Base-by-base conservation (phyloP, 1,140 invertebrate species). In the Belonocnema kinseyi region DNA sequence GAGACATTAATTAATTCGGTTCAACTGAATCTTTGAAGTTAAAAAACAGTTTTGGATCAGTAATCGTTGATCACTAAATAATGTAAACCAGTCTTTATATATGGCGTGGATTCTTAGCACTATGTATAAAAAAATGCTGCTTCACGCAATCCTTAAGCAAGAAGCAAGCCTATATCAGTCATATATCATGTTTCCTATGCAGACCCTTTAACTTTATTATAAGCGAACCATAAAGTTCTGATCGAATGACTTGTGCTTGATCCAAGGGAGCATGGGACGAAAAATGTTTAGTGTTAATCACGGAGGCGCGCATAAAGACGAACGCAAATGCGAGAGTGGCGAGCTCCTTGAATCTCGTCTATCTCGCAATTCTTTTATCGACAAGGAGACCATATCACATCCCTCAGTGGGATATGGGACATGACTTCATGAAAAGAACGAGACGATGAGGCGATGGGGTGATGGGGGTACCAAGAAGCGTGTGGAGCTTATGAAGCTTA, bases 401-500 rank as follows among this genome's bases (percentile, higher is more conserved):
- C 17, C 13, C 52, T 54, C 5, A 21, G 56, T 66, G 58, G 58
- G 58, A 78, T 81, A 77, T 73, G 56, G 77, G 75, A 75, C 77
- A 74, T 61, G 71, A 76, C 26, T 77, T 78, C 50, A 78, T 72
- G 76, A 74, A 19, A 54, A 71, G 77, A 76, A 61, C 19, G 46
- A 56, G 53, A 16, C 53, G 19, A 56, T n/a, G 53, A 13, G 53
- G 53, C 0, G 16, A 56, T 56, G 70, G 50, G 51, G 40, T 58
- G 33, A 53, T 77, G 72, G 75, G 72, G 75, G 70, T 75, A 61
- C 33, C 19, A 51, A 75, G 50, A 75, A 50, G 70, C 58, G 50
- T 51, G 73, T 75, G 71, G 75, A 73, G 58, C 56, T 78, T 51
- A 74, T 73, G 74, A 74, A 73, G 58, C 56, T 78, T 77, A 72